Percentiles rank a stretch among this genome's conserved stretches.
phyloP scores from a whole-genome alignment of 35 echinoderm and acorn worm genomes.

The Hemicentrotus pulcherrimus region DNA sequence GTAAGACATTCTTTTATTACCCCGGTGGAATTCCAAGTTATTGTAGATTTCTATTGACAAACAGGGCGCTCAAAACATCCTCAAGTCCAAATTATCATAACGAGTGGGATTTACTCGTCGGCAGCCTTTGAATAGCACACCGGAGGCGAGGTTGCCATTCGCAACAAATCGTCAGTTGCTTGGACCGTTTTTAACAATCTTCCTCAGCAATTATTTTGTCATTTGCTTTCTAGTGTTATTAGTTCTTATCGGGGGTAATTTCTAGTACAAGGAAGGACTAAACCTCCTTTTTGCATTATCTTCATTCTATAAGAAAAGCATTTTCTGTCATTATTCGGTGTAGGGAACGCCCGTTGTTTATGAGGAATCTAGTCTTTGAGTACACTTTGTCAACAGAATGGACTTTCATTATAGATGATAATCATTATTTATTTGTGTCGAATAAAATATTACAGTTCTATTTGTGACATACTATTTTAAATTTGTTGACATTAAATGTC shows the following conservation, averaged over 20 bases:
- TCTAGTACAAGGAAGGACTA: background rate
- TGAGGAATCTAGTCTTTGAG: background rate
- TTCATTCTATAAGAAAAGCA: background rate
- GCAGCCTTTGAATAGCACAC: background rate
- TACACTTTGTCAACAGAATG: too few species aligned
- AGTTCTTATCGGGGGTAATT: background rate
- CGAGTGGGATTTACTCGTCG: background rate
- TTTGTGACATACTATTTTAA: background rate
- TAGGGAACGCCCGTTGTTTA: background rate
- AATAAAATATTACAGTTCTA: background rate
- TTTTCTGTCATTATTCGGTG: background rate
- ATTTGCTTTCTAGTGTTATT: conserved; percentile 11
- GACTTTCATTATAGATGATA: too few species aligned
- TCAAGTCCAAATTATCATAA: conserved; percentile 5
- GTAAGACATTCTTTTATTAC: conserved; percentile 4
- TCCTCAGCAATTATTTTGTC: background rate
- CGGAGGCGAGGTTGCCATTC: background rate
- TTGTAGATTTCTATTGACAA: background rate
- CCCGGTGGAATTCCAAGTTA: background rate
- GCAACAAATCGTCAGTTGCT: background rate
- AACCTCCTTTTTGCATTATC: background rate
- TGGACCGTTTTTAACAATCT: background rate
- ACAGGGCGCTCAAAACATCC: background rate
- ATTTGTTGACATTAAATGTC: too few species aligned
- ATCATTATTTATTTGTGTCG: too few species aligned